These are phyloP conservation scores for Megaptera novaeangliae DNA, from an alignment of 2,113 vertebrate species.

Conservation along the genomic window DNA sequence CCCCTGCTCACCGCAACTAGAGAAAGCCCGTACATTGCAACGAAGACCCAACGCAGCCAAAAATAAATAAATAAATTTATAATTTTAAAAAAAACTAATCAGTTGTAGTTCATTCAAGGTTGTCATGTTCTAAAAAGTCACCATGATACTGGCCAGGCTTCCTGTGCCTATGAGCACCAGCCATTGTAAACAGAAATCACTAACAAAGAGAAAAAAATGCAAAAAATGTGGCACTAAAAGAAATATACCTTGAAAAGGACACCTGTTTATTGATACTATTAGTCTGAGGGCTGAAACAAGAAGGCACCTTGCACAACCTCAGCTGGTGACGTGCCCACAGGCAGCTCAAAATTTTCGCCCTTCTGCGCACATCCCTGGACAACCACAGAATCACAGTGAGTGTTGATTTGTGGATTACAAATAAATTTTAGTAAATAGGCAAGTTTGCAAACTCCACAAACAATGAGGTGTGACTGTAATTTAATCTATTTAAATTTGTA, in stretches of 20 bases:
- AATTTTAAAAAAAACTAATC: too few relatives aligned
- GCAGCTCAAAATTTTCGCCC: too few relatives aligned
- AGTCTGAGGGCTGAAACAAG: not conserved
- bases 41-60: too few relatives aligned
- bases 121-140: not conserved
- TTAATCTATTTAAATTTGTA: not conserved
- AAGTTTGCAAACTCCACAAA: not conserved
- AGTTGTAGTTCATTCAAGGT: not conserved
- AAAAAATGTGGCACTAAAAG: not conserved
- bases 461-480: not conserved
- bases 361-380: not conserved
- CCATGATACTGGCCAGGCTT: not conserved
- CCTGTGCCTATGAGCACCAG: accelerated
- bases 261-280: not conserved
- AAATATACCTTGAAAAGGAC: not conserved
- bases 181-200: not conserved
- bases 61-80: too few relatives aligned
- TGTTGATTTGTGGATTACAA: not conserved
- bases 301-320: too few relatives aligned
- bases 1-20: too few relatives aligned
- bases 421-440: not conserved
- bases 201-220: not conserved
- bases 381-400: accelerated
- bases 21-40: too few relatives aligned
- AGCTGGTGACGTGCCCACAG: not conserved